A percentile compares a stretch with the other conserved stretches of the same genome.
phyloP scores from a whole-genome alignment of 53 echinoderm and acorn worm genomes.

The Paracentrotus lividus region DNA sequence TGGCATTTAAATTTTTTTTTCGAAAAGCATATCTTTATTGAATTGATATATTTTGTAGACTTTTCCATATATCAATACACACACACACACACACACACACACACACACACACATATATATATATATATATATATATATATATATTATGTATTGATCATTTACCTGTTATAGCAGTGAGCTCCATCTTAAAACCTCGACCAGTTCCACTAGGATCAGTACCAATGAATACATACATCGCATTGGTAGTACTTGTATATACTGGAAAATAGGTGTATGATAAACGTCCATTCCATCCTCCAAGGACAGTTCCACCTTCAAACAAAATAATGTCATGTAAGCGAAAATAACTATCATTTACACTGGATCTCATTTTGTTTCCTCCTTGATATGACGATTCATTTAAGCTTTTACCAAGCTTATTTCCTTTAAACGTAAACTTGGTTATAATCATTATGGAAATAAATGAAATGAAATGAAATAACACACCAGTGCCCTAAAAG shows the following conservation, averaged over 20 bases:
- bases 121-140: too few species aligned
- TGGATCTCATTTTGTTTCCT: too few species aligned
- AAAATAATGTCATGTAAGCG: background rate
- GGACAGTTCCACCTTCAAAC: background rate
- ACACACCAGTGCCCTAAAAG: too few species aligned
- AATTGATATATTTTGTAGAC: too few species aligned
- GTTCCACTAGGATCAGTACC: conserved; percentile 4
- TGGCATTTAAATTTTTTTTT: too few species aligned
- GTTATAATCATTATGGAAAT: background rate
- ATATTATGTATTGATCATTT: too few species aligned
- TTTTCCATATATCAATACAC: too few species aligned
- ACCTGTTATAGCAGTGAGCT: conserved; percentile 52
- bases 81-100: too few species aligned
- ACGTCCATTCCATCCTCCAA: conserved; percentile 14
- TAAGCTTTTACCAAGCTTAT: background rate
- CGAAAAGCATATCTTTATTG: too few species aligned
- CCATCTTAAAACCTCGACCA: conserved; percentile 49
- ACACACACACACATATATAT: too few species aligned
- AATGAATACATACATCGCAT: conserved; percentile 8
- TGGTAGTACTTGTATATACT: background rate
- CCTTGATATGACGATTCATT: background rate
- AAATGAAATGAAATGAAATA: background rate
- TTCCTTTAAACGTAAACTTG: background rate
- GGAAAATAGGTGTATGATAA: background rate
- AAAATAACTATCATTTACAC: too few species aligned